These are phyloP conservation scores for Phymanthus crucifer DNA, from an alignment of 92 coral and sea anemone species.

Conservation along the genomic window DNA sequence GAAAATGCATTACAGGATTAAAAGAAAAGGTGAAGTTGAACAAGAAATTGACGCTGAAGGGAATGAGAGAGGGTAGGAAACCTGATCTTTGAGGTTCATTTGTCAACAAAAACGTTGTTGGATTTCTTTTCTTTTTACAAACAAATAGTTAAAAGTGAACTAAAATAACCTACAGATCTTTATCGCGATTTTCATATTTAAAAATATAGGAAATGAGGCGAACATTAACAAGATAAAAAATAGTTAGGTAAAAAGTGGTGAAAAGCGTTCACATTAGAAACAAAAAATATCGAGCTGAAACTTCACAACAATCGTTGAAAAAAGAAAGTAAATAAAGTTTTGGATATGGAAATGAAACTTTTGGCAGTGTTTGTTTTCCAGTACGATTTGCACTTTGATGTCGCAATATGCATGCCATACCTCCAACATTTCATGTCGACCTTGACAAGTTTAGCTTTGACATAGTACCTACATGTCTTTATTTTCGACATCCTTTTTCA, in stretches of 20 bases:
- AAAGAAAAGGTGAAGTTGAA: neutral
- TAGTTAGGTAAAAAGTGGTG: neutral
- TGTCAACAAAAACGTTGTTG: neutral
- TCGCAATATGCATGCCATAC: neutral
- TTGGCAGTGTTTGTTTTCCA: neutral
- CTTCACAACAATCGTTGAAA: neutral
- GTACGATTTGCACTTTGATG: neutral
- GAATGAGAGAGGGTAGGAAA: neutral
- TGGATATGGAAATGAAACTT: neutral
- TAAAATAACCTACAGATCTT: neutral
- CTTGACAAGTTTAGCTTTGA: neutral
- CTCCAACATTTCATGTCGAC: neutral
- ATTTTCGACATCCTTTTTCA: neutral
- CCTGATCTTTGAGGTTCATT: neutral
- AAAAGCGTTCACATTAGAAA: neutral
- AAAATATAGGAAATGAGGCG: neutral
- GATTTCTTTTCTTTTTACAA: neutral
- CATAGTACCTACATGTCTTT: neutral
- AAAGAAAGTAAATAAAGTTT: neutral
- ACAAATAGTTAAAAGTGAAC: neutral
- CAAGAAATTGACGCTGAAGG: neutral
- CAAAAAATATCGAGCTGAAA: neutral
- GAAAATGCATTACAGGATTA: neutral
- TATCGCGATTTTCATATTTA: neutral
- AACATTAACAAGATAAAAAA: neutral